A percentile compares a stretch with the other conserved stretches of the same genome.
phyloP scores from a whole-genome alignment of 2,888 invertebrate genomes.

The Ornithoptera priamus region DNA sequence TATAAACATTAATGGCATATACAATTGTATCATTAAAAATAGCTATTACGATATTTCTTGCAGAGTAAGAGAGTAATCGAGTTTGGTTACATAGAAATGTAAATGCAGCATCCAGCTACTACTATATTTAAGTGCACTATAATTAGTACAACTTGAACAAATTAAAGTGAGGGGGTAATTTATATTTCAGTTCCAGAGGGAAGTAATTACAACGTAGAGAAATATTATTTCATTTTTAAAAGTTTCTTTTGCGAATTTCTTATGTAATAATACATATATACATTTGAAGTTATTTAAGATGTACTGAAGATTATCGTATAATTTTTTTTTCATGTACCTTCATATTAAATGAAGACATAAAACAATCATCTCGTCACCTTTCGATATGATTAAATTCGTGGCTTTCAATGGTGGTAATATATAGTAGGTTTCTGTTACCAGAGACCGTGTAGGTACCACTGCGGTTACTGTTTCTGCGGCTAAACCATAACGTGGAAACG shows the following conservation, averaged over 20 bases:
- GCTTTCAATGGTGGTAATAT: too few relatives aligned
- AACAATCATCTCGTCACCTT: background rate
- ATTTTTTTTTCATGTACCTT: background rate
- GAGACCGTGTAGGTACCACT: too few relatives aligned
- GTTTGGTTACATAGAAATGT: background rate
- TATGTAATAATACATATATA: background rate
- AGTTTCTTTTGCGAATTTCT: conserved; percentile 1
- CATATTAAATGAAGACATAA: background rate
- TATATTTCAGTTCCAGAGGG: conserved; percentile 15
- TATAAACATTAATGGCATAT: too few relatives aligned
- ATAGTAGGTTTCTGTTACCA: too few relatives aligned
- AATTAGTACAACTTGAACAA: conserved; percentile 24
- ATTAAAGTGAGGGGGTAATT: conserved; percentile 19
- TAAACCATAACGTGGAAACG: too few relatives aligned
- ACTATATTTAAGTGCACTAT: conserved; percentile 10
- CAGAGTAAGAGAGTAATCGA: background rate
- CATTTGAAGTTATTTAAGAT: background rate
- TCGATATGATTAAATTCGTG: too few relatives aligned
- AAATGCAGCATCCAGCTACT: background rate
- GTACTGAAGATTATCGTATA: background rate
- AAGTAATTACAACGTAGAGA: conserved; percentile 20
- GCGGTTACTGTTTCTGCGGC: too few relatives aligned
- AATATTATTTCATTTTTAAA: conserved; percentile 21
- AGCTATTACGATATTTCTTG: too few relatives aligned
- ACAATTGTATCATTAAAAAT: too few relatives aligned